These are phyloP conservation scores for Scolopax bukidnonensis DNA, from an alignment of 2,797 vertebrate genomes.

Conservation along the genomic window DNA sequence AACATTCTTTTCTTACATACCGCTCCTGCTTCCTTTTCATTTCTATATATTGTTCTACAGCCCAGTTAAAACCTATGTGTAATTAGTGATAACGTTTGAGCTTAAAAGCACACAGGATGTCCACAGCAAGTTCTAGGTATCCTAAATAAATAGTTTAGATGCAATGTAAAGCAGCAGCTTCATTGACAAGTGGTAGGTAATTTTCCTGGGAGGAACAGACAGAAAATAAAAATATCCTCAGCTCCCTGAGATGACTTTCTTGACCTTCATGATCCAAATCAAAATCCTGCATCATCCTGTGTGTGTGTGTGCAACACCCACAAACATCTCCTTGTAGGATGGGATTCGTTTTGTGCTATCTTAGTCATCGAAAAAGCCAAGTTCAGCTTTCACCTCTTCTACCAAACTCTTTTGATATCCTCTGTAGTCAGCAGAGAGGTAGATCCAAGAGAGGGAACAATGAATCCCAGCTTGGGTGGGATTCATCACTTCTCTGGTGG, in stretches of 20 bases:
- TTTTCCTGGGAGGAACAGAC: background rate
- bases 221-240: background rate
- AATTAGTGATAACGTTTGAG: background rate
- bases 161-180: background rate
- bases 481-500: fast-evolving
- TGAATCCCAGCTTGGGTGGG: too few species aligned
- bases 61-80: background rate
- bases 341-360: background rate
- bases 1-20: background rate
- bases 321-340: background rate
- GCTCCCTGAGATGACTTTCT: background rate
- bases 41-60: background rate
- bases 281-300: background rate
- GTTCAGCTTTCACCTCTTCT: background rate
- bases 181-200: background rate
- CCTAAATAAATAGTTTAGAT: background rate
- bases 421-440: background rate
- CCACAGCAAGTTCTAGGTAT: background rate
- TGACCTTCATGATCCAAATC: background rate
- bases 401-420: background rate
- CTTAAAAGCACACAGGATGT: background rate
- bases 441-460: fast-evolving
- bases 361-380: background rate
- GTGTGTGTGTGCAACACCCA: background rate
- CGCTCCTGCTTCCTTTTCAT: background rate